Conservation (phyloP, 2,888 invertebrate genomes). For the Dicyrtomina minuta region DNA sequence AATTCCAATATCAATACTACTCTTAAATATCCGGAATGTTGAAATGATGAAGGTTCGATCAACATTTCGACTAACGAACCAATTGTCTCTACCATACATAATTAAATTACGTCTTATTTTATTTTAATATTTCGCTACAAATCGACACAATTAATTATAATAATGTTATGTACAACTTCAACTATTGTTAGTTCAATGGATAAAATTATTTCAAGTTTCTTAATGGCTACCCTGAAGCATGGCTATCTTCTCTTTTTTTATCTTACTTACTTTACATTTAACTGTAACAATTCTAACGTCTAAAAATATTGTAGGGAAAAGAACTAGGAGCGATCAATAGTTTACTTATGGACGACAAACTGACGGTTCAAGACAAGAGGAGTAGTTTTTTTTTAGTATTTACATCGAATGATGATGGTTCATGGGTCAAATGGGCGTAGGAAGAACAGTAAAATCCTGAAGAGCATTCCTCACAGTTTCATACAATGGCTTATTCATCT, state of each 20-base stretch:
- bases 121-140: no score
- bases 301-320: no score
- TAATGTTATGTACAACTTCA: no score
- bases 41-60: neutral
- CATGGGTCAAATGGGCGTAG: slow-evolving; percentile 75
- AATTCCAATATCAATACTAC: neutral
- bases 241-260: neutral
- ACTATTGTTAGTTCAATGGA: no score
- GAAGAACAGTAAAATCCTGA: slow-evolving; percentile 86
- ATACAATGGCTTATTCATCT: slow-evolving; percentile 77
- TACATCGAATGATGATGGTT: neutral
- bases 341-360: no score
- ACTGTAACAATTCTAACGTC: no score
- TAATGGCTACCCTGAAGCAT: neutral
- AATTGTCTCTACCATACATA: neutral
- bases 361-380: no score
- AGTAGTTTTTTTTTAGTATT: neutral
- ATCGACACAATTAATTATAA: no score
- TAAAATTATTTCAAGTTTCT: no score
- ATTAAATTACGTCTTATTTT: no score
- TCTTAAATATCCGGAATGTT: neutral
- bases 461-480: slow-evolving; percentile 87
- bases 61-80: neutral
- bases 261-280: neutral
- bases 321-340: no score